These are phyloP conservation scores for Cherax destructor DNA, from an alignment of 1,140 invertebrate genomes.

Conservation along the genomic window DNA sequence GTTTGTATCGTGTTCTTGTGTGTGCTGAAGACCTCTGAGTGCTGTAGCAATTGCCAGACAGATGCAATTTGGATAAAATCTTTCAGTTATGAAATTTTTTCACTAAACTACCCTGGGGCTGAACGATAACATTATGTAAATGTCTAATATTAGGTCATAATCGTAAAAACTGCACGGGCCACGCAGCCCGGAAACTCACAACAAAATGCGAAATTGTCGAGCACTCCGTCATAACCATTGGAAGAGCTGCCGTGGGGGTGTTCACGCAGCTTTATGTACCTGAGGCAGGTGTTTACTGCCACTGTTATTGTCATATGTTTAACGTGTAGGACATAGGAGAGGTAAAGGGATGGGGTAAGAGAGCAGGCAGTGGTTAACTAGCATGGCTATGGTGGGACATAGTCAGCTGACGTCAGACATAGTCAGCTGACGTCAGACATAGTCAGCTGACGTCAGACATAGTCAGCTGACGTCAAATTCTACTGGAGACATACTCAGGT, in stretches of 20 bases:
- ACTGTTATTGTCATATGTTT: too few species aligned
- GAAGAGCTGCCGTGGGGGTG: background rate
- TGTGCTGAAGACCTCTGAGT: too few species aligned
- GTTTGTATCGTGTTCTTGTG: too few species aligned
- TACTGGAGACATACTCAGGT: too few species aligned
- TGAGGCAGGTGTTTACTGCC: background rate
- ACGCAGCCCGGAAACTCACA: background rate
- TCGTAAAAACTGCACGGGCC: background rate
- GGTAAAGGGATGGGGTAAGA: too few species aligned
- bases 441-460: too few species aligned
- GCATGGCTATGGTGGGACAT: too few species aligned
- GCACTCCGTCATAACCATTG: background rate
- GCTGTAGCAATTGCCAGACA: background rate
- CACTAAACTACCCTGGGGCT: background rate
- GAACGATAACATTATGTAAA: conserved; percentile 1
- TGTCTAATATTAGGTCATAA: background rate
- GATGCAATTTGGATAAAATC: background rate
- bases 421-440: too few species aligned
- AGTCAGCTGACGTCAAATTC: too few species aligned
- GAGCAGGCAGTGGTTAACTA: too few species aligned
- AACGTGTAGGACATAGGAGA: too few species aligned
- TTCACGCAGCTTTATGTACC: background rate
- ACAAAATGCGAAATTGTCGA: background rate
- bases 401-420: too few species aligned
- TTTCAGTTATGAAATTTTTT: background rate